These are phyloP conservation scores for Amphipoea lucens DNA, from an alignment of 2,888 invertebrate genomes.

Conservation along the genomic window DNA sequence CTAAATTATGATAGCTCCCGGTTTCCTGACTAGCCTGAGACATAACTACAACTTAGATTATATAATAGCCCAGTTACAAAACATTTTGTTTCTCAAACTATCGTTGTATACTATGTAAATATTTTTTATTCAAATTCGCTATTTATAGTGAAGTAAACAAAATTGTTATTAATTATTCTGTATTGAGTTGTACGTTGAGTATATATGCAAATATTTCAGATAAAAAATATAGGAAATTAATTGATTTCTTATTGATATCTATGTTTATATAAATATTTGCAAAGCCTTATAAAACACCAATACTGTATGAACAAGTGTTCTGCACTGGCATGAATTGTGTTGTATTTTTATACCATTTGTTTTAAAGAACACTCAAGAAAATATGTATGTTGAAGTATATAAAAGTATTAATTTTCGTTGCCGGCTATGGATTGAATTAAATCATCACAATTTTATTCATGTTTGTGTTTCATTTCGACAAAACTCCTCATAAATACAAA, in stretches of 20 bases:
- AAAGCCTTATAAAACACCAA: constrained; percentile 50
- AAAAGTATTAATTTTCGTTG: constrained; percentile 78
- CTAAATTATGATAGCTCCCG: constrained; percentile 43
- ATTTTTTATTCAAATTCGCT: constrained; percentile 68
- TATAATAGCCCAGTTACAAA: constrained; percentile 54
- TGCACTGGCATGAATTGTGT: constrained; percentile 53
- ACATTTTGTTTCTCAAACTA: constrained; percentile 47
- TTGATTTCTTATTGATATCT: constrained; percentile 40
- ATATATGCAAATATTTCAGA: constrained; percentile 46
- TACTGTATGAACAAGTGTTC: constrained; percentile 38
- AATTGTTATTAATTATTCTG: constrained; percentile 65
- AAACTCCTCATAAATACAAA: neutral
- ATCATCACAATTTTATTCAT: constrained; percentile 87
- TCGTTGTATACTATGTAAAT: constrained; percentile 78
- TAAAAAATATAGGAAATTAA: constrained; percentile 34
- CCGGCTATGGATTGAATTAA: constrained; percentile 87
- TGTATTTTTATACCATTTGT: constrained; percentile 62
- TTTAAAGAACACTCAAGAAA: constrained; percentile 54
- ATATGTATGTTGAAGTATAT: constrained; percentile 67
- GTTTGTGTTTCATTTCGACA: constrained; percentile 70
- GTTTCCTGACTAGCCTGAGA: constrained; percentile 45
- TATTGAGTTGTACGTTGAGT: constrained; percentile 53
- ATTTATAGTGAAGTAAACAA: constrained; percentile 61
- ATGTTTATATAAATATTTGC: constrained; percentile 47
- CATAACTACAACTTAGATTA: constrained; percentile 43